Conservation (phyloP, 2,797 vertebrate genomes). For the Megaceryle alcyon region DNA sequence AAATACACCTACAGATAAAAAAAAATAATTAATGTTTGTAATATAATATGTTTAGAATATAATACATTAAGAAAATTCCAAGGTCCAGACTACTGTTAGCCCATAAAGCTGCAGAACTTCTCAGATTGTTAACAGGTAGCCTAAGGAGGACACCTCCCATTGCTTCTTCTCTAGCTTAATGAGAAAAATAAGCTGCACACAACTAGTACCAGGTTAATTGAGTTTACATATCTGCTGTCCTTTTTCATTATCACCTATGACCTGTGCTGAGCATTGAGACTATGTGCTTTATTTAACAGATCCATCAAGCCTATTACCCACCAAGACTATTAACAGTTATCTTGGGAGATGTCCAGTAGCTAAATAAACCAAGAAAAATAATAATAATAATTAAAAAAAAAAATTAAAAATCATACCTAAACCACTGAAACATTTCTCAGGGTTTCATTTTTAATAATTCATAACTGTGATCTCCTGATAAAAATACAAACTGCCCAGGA, state of each 20-base stretch:
- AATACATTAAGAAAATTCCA: not conserved
- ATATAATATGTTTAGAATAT: not conserved
- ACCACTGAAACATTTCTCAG: not conserved
- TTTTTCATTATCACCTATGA: conserved; percentile 12
- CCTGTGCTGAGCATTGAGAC: not conserved
- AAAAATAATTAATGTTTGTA: not conserved
- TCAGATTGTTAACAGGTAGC: not conserved
- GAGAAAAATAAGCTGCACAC: not conserved
- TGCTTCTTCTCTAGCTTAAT: not conserved
- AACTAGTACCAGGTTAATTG: not conserved
- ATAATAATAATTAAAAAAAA: not conserved
- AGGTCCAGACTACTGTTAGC: not conserved
- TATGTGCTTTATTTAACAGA: conserved; percentile 28
- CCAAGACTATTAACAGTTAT: conserved; percentile 30
- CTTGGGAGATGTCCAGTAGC: not conserved
- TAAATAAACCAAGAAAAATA: not conserved
- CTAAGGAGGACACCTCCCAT: not conserved
- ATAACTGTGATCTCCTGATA: not conserved
- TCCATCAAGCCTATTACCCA: conserved; percentile 36
- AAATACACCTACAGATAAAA: not conserved
- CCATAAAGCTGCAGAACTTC: not conserved
- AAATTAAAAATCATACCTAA: not conserved
- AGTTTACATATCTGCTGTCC: not conserved
- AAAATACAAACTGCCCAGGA: not conserved
- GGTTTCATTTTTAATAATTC: not conserved